Evolutionary conservation across 2,113 vertebrate species (phyloP).

Genomic region (Oreotragus oreotragus): DNA sequence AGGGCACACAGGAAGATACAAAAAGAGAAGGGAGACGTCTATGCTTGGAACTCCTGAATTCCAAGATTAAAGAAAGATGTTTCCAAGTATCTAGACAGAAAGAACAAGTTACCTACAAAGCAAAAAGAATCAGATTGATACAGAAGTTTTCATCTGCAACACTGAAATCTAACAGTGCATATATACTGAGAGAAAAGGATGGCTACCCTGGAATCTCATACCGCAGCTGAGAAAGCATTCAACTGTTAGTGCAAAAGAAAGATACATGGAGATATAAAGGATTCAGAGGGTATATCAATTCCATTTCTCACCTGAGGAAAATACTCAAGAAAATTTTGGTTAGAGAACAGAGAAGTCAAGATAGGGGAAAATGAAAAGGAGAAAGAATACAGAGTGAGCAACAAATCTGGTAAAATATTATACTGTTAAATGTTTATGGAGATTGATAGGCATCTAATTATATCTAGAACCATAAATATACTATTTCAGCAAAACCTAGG

Average conservation of each 20-base stretch:
- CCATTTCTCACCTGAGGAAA: neutral
- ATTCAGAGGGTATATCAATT: neutral
- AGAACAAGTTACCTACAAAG: neutral
- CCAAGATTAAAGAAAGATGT: neutral
- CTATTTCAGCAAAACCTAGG: neutral
- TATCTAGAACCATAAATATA: neutral
- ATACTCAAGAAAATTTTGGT: neutral
- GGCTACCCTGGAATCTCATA: neutral
- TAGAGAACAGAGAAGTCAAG: neutral
- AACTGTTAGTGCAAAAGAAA: neutral
- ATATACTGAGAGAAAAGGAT: neutral
- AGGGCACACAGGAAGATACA: neutral
- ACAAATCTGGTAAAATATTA: neutral
- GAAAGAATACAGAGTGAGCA: neutral
- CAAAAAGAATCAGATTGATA: neutral
- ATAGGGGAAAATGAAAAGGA: neutral
- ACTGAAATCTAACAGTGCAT: neutral
- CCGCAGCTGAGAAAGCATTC: neutral
- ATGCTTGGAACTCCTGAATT: neutral
- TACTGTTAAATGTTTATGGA: neutral
- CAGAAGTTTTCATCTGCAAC: neutral
- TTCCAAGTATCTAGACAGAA: neutral
- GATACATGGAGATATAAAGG: neutral
- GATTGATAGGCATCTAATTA: neutral
- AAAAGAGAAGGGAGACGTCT: neutral